Percentiles rank a stretch among this genome's conserved stretches.
Evolutionary conservation across 2,888 invertebrate genomes (phyloP).

Genomic region (Protophormia terraenovae): DNA sequence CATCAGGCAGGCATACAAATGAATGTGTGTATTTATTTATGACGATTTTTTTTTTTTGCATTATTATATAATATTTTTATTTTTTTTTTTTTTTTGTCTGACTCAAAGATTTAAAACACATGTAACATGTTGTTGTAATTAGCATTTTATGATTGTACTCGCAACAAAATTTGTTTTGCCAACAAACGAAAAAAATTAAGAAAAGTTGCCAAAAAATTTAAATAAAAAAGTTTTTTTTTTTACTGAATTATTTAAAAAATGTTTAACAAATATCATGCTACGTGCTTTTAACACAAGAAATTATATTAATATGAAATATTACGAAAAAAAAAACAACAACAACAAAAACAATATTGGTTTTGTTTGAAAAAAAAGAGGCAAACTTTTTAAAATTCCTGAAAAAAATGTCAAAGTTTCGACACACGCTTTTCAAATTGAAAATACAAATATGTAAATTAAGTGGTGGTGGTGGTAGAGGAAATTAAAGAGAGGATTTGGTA

Average conservation of each 20-base stretch:
- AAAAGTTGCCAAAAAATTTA: conserved; percentile 36
- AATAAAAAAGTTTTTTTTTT: conserved; percentile 48
- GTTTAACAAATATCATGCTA: conserved; percentile 37
- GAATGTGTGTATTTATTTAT: conserved; percentile 27
- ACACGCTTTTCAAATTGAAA: neutral
- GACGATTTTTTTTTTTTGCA: neutral
- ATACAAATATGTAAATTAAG: neutral
- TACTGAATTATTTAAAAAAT: conserved; percentile 40
- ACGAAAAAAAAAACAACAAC: conserved; percentile 4
- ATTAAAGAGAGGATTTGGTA: neutral
- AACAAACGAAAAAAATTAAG: too few relatives aligned
- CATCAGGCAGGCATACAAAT: conserved; percentile 50
- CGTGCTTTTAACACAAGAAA: conserved; percentile 34
- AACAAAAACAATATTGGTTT: conserved; percentile 30
- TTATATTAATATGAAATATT: conserved; percentile 5
- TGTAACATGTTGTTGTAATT: conserved; percentile 68
- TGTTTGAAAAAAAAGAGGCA: neutral
- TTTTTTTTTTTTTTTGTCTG: neutral
- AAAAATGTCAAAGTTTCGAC: conserved; percentile 40
- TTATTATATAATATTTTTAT: conserved; percentile 16
- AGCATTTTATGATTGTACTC: conserved; percentile 60
- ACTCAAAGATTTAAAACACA: conserved; percentile 33
- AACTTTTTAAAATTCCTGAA: conserved; percentile 11
- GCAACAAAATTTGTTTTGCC: neutral
- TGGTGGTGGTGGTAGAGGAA: neutral